Percentiles rank a stretch among this genome's conserved stretches.
Conservation (phyloP, 23 tunicate genomes). For the Diplosoma virens region DNA sequence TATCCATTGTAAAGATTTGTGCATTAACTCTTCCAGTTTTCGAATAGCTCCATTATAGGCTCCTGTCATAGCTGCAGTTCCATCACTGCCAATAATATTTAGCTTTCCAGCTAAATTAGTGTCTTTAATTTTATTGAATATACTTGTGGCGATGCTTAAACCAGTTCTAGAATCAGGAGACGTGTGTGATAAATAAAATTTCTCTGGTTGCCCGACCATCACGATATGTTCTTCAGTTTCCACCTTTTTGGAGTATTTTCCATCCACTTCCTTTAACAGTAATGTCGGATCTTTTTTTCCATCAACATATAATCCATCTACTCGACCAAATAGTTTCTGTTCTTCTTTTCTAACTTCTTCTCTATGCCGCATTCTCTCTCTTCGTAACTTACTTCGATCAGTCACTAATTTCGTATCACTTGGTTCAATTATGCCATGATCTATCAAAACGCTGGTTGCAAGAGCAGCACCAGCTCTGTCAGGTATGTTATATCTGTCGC, state of each 20-base stretch:
- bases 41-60: conserved; percentile 4
- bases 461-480: conserved; percentile 42
- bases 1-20: conserved; percentile 17
- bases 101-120: neutral
- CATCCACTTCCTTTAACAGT: neutral
- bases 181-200: conserved; percentile 10
- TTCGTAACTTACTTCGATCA: conserved; percentile 13
- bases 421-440: conserved; percentile 11
- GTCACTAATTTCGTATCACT: neutral
- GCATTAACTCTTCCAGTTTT: conserved; percentile 2
- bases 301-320: conserved; percentile 7
- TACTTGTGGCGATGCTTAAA: neutral
- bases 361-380: conserved; percentile 22
- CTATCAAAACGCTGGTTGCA: conserved; percentile 10
- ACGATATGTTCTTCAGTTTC: conserved; percentile 16
- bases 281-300: conserved; percentile 28
- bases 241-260: conserved; percentile 2
- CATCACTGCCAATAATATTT: conserved; percentile 18
- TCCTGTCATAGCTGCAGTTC: conserved; percentile 36
- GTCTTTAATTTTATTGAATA: conserved; percentile 10
- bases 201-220: conserved; percentile 30
- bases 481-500: conserved; percentile 22
- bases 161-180: conserved; percentile 29
- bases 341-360: conserved; percentile 15
- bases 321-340: neutral